phyloP scores from a whole-genome alignment of 2,113 vertebrate genomes.

The Ariopsis seemanni region DNA sequence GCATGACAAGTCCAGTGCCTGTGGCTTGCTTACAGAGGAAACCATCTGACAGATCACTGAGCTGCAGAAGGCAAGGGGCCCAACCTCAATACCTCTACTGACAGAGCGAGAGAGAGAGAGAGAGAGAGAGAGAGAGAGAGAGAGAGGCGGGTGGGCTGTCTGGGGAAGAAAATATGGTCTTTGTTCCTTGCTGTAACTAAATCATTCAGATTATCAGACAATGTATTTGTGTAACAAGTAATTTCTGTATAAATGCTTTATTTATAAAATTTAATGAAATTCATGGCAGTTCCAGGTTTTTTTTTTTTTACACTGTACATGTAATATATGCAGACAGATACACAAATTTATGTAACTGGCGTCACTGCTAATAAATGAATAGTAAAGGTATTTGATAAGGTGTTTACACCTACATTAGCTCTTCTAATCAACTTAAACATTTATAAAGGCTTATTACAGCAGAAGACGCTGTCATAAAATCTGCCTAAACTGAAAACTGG shows the following conservation, averaged over 20 bases:
- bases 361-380: neutral
- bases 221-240: conserved; percentile 49
- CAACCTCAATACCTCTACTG: conserved; percentile 35
- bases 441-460: neutral
- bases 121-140: neutral
- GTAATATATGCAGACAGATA: conserved; percentile 35
- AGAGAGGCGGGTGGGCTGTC: neutral
- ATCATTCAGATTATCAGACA: neutral
- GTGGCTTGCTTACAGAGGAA: conserved; percentile 70
- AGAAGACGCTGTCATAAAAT: neutral
- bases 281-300: neutral
- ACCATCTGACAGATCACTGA: conserved; percentile 72
- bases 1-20: conserved; percentile 64
- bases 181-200: neutral
- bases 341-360: neutral
- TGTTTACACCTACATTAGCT: neutral
- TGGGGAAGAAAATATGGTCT: neutral
- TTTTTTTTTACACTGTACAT: conserved; percentile 49
- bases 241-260: conserved; percentile 64
- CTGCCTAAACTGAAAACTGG: neutral
- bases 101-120: neutral
- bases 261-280: conserved; percentile 56
- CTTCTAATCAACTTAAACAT: neutral
- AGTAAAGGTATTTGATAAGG: neutral
- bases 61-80: conserved; percentile 63